Percentiles rank a stretch among this genome's conserved stretches.
phyloP scores from a whole-genome alignment of 2,888 invertebrate genomes.

The Apotomis betuletana region DNA sequence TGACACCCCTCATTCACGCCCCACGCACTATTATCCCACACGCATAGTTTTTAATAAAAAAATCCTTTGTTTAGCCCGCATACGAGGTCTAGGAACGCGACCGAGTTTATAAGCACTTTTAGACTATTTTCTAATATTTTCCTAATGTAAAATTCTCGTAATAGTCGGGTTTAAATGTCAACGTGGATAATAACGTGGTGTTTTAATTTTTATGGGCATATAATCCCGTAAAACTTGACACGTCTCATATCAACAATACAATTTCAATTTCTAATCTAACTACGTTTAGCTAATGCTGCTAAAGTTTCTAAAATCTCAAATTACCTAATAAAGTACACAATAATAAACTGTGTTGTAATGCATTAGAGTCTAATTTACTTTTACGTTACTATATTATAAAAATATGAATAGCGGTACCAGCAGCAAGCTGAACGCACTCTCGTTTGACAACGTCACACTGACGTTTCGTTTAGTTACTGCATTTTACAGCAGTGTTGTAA shows the following conservation, averaged over 20 bases:
- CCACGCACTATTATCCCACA: slow-evolving; percentile 46
- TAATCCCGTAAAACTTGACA: slow-evolving; percentile 26
- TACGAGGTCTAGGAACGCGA: slow-evolving; percentile 1
- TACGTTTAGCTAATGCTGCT: slow-evolving; percentile 1
- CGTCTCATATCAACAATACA: slow-evolving; percentile 39
- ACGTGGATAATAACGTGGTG: slow-evolving; percentile 27
- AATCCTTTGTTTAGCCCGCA: slow-evolving; percentile 58
- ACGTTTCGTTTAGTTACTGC: slow-evolving; percentile 36
- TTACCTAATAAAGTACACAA: neutral
- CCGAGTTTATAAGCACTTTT: neutral
- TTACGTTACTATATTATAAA: too few species aligned
- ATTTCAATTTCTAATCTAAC: slow-evolving; percentile 32
- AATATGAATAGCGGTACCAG: neutral
- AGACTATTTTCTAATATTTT: neutral
- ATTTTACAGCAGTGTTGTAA: too few species aligned
- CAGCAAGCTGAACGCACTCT: neutral
- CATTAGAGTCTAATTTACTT: neutral
- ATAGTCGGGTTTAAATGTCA: neutral
- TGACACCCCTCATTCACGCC: slow-evolving; percentile 55
- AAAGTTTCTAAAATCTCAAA: neutral
- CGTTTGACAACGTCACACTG: slow-evolving; percentile 26
- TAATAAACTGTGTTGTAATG: neutral
- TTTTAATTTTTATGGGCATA: slow-evolving; percentile 25
- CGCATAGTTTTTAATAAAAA: slow-evolving; percentile 54
- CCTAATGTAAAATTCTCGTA: neutral